Conservation (phyloP, 2,113 vertebrate species). For the Elachura formosa region DNA sequence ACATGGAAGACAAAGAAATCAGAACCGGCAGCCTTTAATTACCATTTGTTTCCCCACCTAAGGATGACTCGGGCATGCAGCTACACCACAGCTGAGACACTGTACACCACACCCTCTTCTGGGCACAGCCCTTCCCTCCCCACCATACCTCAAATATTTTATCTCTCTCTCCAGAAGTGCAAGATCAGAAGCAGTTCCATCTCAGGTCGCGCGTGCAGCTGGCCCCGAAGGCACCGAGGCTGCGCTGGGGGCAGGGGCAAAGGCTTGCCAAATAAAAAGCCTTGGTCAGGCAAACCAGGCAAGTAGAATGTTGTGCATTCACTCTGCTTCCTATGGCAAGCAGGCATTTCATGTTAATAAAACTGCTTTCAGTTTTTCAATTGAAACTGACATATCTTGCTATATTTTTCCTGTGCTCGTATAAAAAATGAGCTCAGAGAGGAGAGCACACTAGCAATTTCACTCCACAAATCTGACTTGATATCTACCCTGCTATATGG, state of each 20-base stretch:
- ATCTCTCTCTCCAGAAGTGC: neutral
- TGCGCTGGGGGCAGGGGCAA: accelerated
- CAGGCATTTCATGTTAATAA: neutral
- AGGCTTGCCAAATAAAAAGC: neutral
- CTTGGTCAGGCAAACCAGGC: neutral
- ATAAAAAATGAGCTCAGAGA: neutral
- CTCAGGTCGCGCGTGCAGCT: accelerated
- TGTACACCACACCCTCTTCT: neutral
- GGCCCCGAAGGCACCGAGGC: neutral
- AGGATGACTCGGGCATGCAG: neutral
- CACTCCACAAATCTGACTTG: neutral
- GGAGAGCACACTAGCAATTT: neutral
- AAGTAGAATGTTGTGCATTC: neutral
- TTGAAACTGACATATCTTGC: neutral
- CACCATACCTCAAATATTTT: slow-evolving; percentile 23
- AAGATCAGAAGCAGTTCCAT: neutral
- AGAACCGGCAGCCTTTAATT: neutral
- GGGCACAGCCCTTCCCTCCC: neutral
- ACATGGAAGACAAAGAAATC: neutral
- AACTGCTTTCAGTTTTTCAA: neutral
- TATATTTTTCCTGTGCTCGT: neutral
- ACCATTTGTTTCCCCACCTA: neutral
- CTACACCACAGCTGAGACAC: neutral
- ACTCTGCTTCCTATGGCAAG: neutral
- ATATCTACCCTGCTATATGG: neutral